Conservation (phyloP, 2,797 vertebrate species). For the Antennarius maculatus region DNA sequence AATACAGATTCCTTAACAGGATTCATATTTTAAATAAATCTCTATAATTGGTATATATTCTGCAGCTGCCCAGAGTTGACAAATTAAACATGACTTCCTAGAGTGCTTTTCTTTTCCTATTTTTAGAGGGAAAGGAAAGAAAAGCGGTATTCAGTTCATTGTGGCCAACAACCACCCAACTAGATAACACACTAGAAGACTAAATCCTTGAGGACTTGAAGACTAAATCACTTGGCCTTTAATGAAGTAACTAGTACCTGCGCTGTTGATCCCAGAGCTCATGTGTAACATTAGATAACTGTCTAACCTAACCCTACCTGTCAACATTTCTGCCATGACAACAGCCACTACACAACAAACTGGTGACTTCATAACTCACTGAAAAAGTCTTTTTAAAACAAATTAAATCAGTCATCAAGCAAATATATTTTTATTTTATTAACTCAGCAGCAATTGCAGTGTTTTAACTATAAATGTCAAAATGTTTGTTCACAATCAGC, state of each 20-base stretch:
- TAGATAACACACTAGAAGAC: no score
- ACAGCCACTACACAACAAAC: conserved; percentile 31
- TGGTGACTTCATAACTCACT: neutral
- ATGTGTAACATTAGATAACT: conserved; percentile 24
- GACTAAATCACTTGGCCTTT: neutral
- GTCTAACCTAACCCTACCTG: neutral
- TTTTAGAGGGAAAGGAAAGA: neutral
- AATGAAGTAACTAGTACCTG: conserved; percentile 13
- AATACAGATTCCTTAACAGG: neutral
- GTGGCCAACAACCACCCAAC: neutral
- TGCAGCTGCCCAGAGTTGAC: neutral
- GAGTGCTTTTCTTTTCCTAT: neutral
- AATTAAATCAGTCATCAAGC: neutral
- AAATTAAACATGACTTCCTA: neutral
- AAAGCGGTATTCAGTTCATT: neutral
- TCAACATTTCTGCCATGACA: conserved; percentile 31
- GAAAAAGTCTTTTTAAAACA: neutral
- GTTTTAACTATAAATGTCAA: conserved; percentile 2
- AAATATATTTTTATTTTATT: conserved; percentile 15
- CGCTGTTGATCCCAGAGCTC: conserved; percentile 18
- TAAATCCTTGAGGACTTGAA: no score
- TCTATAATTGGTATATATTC: no score
- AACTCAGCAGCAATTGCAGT: conserved; percentile 13
- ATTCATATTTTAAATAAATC: neutral
- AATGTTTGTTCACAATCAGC: conserved; percentile 8